These are phyloP conservation scores for Aphodius sticticus DNA, from an alignment of 2,888 invertebrate species.

Conservation along the genomic window DNA sequence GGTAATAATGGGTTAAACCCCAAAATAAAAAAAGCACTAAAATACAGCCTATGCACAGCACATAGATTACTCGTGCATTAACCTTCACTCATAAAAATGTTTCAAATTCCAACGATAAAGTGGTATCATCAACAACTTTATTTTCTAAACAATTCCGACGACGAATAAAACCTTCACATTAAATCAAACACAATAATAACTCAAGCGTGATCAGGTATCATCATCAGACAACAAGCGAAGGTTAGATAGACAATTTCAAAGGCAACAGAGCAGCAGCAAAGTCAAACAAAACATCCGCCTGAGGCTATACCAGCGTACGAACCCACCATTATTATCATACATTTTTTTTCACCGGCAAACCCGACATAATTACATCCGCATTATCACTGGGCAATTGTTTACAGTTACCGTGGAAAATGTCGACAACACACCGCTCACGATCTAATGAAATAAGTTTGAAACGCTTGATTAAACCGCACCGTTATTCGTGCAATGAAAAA, in stretches of 20 bases:
- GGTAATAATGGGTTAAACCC: no score
- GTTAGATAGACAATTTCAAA: background rate
- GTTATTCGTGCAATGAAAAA: background rate
- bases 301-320: background rate
- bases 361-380: background rate
- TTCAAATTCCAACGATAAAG: background rate
- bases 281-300: constrained; percentile 4
- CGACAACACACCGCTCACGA: background rate
- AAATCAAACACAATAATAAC: background rate
- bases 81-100: no score
- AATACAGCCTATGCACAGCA: no score
- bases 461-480: background rate
- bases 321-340: background rate
- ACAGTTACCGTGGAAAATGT: background rate
- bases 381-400: background rate
- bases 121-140: background rate
- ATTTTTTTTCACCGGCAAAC: background rate
- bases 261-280: background rate
- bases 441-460: background rate
- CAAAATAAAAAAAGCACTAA: no score
- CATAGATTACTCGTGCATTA: no score
- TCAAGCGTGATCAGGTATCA: background rate
- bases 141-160: background rate
- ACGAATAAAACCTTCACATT: background rate
- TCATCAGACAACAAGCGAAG: background rate